These are phyloP conservation scores for Chaetodon trifasciatus DNA, from an alignment of 2,797 vertebrate genomes.

Conservation along the genomic window DNA sequence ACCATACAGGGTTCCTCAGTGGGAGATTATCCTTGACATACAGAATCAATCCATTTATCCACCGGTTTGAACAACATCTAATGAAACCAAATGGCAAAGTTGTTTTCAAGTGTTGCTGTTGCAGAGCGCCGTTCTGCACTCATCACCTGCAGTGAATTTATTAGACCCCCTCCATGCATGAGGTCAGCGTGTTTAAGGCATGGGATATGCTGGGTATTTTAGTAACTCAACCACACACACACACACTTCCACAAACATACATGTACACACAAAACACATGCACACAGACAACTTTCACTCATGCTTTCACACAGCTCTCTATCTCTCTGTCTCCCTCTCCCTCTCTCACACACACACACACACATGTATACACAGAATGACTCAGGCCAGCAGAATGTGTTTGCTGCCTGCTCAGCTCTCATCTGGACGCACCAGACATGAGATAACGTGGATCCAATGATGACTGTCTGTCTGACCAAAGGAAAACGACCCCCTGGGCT, in stretches of 20 bases:
- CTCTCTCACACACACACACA: slow-evolving; percentile 18
- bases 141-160: slow-evolving; percentile 79
- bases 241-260: slow-evolving; percentile 6
- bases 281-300: slow-evolving; percentile 18
- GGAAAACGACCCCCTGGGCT: slow-evolving; percentile 65
- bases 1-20: slow-evolving; percentile 15
- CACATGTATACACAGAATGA: slow-evolving; percentile 64
- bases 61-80: slow-evolving; percentile 55
- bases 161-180: slow-evolving; percentile 69
- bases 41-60: slow-evolving; percentile 49
- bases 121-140: slow-evolving; percentile 59
- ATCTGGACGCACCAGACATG: slow-evolving; percentile 79
- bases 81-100: slow-evolving; percentile 66
- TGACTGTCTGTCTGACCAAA: slow-evolving; percentile 74
- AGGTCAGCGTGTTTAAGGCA: slow-evolving; percentile 69
- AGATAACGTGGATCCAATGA: slow-evolving; percentile 80
- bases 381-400: slow-evolving; percentile 78
- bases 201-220: slow-evolving; percentile 66
- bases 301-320: slow-evolving; percentile 6
- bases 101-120: slow-evolving; percentile 68
- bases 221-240: slow-evolving; percentile 52
- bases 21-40: slow-evolving; percentile 38
- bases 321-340: neutral
- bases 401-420: slow-evolving; percentile 73
- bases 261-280: slow-evolving; percentile 6